Evolutionary conservation across 2,888 invertebrate genomes (phyloP), one percentile per base, ranked within the genome.

Genomic region (Thereva nobilitata): DNA sequence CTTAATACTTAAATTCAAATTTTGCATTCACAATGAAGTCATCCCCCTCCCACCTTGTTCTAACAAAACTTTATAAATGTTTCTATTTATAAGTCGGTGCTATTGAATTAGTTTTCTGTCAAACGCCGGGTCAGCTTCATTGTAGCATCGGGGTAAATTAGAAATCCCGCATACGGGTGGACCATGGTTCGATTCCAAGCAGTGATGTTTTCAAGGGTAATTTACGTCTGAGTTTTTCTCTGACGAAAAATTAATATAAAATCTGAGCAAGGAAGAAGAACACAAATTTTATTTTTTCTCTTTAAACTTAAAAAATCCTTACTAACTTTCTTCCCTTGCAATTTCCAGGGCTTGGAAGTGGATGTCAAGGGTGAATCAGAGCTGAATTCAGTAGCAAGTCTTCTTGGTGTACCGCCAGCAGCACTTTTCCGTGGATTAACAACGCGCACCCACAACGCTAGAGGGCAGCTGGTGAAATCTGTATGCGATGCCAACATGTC

Each of bases 401-500:
- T 95, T 69, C 84, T 95, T 64, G 92, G 92, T 0, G 80, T 81
- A 4, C 80, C 81, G 3, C 79, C 82, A 10, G 78, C 81, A 4
- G 80, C 80, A 0, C 74, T 81, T n/a, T 81, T 81, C 54, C 86
- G 93, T 68, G 95, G 94, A 0, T 85, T 96, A 34, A 92, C 94
- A 23, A 89, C 90, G 1, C 86, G 93, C 69, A 91, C 92, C 0
- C 89, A 91, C 76, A 90, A 89, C 75, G 89, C 90, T 10, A 82
- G 91, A 64, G 90, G 90, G 10, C 89, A 92, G 77, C 83, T 92
- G 68, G 88, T 93, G 45, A 90, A 92, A 78, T 90, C 91, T 4
- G 86, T 90, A 64, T 90, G 92, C 77, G 90, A 92, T 77, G 89
- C 90, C n/a, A 89, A 90, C 73, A 89, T 92, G 86, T 93, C 94